Conservation (phyloP, 2,797 vertebrate species). For the Neosilurus mollespiculum region DNA sequence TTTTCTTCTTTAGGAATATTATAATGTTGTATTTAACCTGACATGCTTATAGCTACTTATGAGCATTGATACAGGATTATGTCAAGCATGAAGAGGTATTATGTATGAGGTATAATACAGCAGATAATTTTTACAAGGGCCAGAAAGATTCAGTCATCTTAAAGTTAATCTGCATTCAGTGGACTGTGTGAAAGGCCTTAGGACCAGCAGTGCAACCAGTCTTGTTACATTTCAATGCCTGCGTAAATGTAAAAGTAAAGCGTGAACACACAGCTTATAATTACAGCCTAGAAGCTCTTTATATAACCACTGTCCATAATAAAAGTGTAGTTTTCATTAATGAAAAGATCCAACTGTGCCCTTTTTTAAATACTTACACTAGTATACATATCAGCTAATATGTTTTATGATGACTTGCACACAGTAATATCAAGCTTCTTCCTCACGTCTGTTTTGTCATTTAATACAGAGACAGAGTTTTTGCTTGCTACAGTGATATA, state of each 20-base stretch:
- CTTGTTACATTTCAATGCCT: constrained; percentile 35
- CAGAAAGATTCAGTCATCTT: constrained; percentile 5
- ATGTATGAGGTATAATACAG: background rate
- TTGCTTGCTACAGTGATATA: background rate
- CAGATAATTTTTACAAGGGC: constrained; percentile 27
- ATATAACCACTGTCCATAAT: background rate
- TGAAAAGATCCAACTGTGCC: background rate
- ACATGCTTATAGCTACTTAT: background rate
- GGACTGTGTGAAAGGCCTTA: constrained; percentile 9
- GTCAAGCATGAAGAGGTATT: background rate
- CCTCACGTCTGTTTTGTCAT: background rate
- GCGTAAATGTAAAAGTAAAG: constrained; percentile 31
- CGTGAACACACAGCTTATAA: background rate
- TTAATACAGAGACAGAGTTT: background rate
- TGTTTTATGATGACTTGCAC: no score
- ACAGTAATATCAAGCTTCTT: no score
- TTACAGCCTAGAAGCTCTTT: background rate
- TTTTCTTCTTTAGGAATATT: background rate
- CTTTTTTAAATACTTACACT: background rate
- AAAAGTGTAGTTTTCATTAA: background rate
- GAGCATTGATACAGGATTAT: background rate
- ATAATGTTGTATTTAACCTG: background rate
- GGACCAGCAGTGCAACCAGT: constrained; percentile 12
- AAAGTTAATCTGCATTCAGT: constrained; percentile 31
- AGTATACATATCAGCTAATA: no score